These are phyloP conservation scores for Acropora yongei DNA, from an alignment of 64 coral and sea anemone genomes.

Conservation along the genomic window DNA sequence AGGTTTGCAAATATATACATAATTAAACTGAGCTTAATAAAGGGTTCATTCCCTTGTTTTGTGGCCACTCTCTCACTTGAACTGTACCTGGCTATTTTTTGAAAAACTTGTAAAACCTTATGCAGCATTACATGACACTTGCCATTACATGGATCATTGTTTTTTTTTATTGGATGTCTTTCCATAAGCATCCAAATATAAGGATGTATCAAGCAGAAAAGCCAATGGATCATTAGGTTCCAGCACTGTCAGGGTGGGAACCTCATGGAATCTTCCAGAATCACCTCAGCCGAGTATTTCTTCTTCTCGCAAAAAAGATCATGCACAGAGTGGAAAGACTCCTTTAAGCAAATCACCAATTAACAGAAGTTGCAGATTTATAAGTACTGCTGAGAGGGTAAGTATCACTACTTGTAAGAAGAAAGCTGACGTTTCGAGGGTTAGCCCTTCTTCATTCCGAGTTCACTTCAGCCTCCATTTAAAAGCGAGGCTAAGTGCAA, in stretches of 20 bases:
- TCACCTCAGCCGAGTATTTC: background rate
- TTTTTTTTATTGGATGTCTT: background rate
- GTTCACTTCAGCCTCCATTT: too few relatives aligned
- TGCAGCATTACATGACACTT: too few relatives aligned
- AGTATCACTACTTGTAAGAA: background rate
- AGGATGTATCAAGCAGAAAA: background rate
- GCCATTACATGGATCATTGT: too few relatives aligned
- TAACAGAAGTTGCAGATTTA: slow-evolving; percentile 13
- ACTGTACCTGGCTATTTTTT: too few relatives aligned
- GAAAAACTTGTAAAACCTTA: too few relatives aligned
- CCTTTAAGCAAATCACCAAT: background rate
- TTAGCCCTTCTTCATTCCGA: too few relatives aligned
- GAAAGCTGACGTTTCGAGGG: too few relatives aligned
- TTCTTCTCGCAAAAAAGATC: background rate
- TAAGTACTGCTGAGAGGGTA: slow-evolving; percentile 52
- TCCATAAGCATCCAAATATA: slow-evolving; percentile 31
- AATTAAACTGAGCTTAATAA: too few relatives aligned
- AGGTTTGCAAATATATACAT: too few relatives aligned
- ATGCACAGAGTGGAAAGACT: background rate
- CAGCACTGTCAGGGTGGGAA: background rate
- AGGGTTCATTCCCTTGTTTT: too few relatives aligned
- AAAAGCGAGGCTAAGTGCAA: too few relatives aligned
- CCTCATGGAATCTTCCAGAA: background rate
- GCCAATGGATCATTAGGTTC: background rate
- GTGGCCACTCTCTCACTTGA: too few relatives aligned